phyloP scores from a whole-genome alignment of 1,140 invertebrate genomes.

The Contarinia nasturtii region DNA sequence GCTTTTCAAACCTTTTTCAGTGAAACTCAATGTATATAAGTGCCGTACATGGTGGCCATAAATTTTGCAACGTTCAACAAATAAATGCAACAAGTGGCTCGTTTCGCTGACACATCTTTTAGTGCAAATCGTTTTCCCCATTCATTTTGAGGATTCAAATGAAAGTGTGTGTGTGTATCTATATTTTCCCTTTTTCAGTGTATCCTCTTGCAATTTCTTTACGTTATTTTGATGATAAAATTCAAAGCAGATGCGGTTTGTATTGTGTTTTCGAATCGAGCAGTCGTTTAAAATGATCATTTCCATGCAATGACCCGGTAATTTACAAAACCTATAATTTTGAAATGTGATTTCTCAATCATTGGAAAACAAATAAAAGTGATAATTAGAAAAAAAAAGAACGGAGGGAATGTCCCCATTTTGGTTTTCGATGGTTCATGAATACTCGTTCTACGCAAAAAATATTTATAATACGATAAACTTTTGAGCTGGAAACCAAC shows the following conservation, averaged over 20 bases:
- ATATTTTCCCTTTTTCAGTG: conserved; percentile 1
- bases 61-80: conserved; percentile 22
- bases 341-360: no score
- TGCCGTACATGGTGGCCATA: conserved; percentile 11
- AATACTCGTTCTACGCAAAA: no score
- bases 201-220: background rate
- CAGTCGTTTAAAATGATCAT: no score
- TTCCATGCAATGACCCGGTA: no score
- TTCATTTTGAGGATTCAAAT: conserved; percentile 5
- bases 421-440: no score
- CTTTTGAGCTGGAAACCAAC: no score
- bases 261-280: no score
- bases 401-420: no score
- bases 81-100: conserved; percentile 21
- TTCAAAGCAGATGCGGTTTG: background rate
- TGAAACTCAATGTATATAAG: background rate
- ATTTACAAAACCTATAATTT: no score
- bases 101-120: conserved; percentile 6
- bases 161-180: background rate
- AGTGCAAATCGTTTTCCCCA: conserved; percentile 5
- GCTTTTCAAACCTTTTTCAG: background rate
- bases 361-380: no score
- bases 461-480: no score
- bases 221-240: background rate
- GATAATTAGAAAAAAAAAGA: no score